Base-by-base conservation (phyloP, 30 jellyfish, hydroid and myxozoan species). In the Hydractinia symbiolongicarpus region DNA sequence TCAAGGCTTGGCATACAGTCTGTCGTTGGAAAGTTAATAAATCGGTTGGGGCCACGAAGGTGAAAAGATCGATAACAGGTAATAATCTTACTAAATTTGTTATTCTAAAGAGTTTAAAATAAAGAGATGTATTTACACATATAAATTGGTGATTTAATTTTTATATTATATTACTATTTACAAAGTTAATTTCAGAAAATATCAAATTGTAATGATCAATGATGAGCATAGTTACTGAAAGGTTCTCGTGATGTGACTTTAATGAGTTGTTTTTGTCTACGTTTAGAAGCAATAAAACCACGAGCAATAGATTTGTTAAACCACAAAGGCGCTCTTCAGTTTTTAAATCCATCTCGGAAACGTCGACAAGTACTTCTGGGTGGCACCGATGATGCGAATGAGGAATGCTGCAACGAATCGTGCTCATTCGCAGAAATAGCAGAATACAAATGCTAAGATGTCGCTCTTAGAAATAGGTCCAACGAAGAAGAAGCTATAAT, bases 311-410 rank as follows among this genome's bases (percentile, higher is more conserved):
- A 64, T 64, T 13, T 64, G 9, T 51, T 64, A 7, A 8, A 44
- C 40, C 40, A 44, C 9, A 44, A 64, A 7, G 74, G 16, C 9
- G 74, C 74, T n/a, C 74, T 64, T 4, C 17, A 13, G 7, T 64
- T 64, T 64, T 13, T 64, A 64, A 44, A 64, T 64, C 40, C 74
- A 7, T 9, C 17, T 6, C 19, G 74, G 40, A 64, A 64, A 64
- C 19, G 74, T 7, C 74, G 74, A 51, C 74, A 64, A 64, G 74
- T 64, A n/a, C 74, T 64, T 51, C 17, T 64, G 9, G 74, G 74
- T 64, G 74, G 74, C 8, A 64, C 17, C 0, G 74, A 64, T 13
- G 40, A 64, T 13, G 74, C 74, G 7, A 51, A 64, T 13, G 74
- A 64, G 17, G 74, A 64, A 13, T 64, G 74, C 17, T 64, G 74